phyloP scores from a whole-genome alignment of 1,140 invertebrate genomes.

The Aculops lycopersici region DNA sequence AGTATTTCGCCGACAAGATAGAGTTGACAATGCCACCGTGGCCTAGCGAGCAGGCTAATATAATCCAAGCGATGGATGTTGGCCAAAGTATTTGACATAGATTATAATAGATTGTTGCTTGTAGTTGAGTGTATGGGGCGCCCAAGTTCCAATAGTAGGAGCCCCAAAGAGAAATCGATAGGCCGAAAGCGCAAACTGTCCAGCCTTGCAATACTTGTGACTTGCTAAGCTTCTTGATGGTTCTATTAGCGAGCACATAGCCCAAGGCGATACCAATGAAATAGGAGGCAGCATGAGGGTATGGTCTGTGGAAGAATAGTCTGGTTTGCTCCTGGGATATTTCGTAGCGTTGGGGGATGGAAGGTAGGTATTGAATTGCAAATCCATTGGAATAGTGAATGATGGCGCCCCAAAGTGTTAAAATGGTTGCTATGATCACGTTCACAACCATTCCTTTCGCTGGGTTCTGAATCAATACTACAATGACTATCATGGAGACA shows the following conservation, averaged over 20 bases:
- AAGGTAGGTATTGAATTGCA: neutral
- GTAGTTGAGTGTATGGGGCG: neutral
- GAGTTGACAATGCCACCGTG: slow-evolving; percentile 1
- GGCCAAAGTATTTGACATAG: slow-evolving; percentile 2
- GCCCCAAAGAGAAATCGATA: neutral
- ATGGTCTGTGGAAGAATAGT: slow-evolving; percentile 3
- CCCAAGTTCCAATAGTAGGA: neutral
- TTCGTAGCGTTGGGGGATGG: neutral
- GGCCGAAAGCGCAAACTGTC: neutral
- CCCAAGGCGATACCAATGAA: slow-evolving; percentile 4
- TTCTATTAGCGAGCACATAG: slow-evolving; percentile 1
- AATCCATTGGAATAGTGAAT: neutral
- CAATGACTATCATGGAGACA: slow-evolving; percentile 2
- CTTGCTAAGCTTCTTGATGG: neutral
- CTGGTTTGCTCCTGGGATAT: neutral
- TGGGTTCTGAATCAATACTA: neutral
- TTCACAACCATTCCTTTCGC: neutral
- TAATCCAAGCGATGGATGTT: neutral
- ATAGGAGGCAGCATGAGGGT: slow-evolving; percentile 4
- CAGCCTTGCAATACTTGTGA: neutral
- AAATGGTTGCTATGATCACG: neutral
- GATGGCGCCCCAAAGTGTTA: neutral
- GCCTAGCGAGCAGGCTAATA: neutral
- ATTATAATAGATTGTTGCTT: neutral
- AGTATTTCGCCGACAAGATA: neutral